These are phyloP conservation scores for Frankliniella intonsa DNA, from an alignment of 2,888 invertebrate species.

Conservation along the genomic window DNA sequence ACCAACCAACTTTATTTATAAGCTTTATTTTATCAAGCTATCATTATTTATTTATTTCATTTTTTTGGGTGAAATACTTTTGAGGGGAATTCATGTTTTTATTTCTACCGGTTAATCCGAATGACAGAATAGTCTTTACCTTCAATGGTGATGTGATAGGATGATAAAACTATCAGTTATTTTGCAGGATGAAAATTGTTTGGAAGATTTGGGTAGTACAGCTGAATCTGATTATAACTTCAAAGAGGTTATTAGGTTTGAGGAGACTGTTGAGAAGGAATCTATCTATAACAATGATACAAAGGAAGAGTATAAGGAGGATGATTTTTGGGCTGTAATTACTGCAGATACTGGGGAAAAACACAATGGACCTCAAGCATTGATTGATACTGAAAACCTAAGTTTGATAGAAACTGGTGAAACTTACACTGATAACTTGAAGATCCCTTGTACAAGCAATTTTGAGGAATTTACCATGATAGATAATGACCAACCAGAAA, in stretches of 20 bases:
- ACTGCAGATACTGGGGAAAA: no score
- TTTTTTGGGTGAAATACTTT: neutral
- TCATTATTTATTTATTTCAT: neutral
- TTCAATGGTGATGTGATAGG: neutral
- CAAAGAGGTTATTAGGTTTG: neutral
- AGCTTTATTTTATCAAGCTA: neutral
- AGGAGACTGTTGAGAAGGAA: neutral
- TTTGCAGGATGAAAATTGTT: neutral
- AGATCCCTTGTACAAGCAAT: neutral
- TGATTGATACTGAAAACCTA: no score
- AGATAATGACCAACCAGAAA: neutral
- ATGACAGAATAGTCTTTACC: neutral
- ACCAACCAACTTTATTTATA: neutral
- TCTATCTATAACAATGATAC: neutral
- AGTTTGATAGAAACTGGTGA: neutral
- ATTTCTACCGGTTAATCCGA: neutral
- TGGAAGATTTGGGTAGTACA: neutral
- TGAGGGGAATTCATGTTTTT: neutral
- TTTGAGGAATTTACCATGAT: neutral
- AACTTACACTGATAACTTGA: neutral
- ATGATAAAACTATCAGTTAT: neutral
- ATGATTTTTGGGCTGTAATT: slow-evolving; percentile 8
- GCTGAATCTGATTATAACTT: neutral
- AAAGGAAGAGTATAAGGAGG: neutral
- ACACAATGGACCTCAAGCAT: no score